Evolutionary conservation across 1,140 invertebrate species (phyloP).

Genomic region (Zaprionus lachaisei): DNA sequence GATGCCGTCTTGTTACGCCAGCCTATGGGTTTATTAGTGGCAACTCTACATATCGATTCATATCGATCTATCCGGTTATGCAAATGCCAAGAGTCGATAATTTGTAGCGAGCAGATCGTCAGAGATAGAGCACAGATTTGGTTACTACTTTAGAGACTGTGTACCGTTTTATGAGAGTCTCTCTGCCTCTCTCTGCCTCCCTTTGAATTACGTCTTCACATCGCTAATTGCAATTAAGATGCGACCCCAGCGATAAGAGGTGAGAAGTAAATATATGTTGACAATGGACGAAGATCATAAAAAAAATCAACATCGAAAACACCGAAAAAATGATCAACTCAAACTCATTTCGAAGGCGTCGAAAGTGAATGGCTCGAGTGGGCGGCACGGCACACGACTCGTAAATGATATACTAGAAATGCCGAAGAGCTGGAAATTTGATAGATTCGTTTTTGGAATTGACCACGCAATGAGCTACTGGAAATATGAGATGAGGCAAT

Average conservation of each 20-base stretch:
- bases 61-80: constrained; percentile 55
- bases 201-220: constrained; percentile 51
- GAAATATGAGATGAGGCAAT: neutral
- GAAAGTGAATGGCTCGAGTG: constrained; percentile 50
- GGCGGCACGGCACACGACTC: constrained; percentile 34
- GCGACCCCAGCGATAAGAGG: constrained; percentile 60
- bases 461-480: constrained; percentile 17
- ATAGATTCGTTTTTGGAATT: constrained; percentile 13
- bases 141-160: neutral
- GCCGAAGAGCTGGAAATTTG: constrained; percentile 13
- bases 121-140: constrained; percentile 43
- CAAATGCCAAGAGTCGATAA: constrained; percentile 62
- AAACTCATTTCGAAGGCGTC: constrained; percentile 28
- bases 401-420: constrained; percentile 38
- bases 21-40: constrained; percentile 66
- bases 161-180: constrained; percentile 48
- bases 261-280: constrained; percentile 68
- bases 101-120: constrained; percentile 73
- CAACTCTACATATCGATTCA: neutral
- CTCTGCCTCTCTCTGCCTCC: neutral
- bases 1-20: constrained; percentile 60
- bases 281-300: constrained; percentile 30
- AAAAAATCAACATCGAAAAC: neutral
- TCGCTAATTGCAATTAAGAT: constrained; percentile 82
- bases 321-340: neutral